Evolutionary conservation across 2,888 invertebrate genomes (phyloP), one percentile per base, ranked within the genome.

Genomic region (Laspeyria flexula): DNA sequence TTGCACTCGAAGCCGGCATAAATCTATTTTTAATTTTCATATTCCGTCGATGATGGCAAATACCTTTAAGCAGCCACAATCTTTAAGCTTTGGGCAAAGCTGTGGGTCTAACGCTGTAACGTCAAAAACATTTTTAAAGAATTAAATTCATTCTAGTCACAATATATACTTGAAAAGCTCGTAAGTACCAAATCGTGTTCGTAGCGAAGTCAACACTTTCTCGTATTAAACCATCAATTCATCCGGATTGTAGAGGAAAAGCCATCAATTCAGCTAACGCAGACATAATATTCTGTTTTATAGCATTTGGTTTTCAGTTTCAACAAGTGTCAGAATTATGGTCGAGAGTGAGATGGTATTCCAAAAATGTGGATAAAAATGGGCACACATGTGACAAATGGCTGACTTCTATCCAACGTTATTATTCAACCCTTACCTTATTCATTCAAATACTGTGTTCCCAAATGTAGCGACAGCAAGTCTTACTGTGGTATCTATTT

Each of bases 1-100:
- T 88, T 83, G 77, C 82, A 64, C 68, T 76, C 68, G 77, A 80
- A 82, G 84, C 75, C 73, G 73, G 77, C 76, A 79, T 79, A 75
- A 77, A 77, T 71, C 69, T 76, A 79, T 81, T 80, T 83, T 75
- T 64, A 73, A 78, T 73, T 65, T 69, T 62, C 18, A 56, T 42
- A 45, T 61, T 61, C 60, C 42, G 51, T 52, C 50, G 52, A 63
- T n/a, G n/a, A n/a, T 48, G 49, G 54, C 53, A 34, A 43, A 46
- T 52, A 37, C 45, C 27, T 34, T 42, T 47, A 34, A 34, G 45
- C 29, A 39, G 40, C 39, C n/a, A n/a, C n/a, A 39, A 41, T 38
- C 37, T 43, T 33, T 29, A n/a, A n/a, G n/a, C n/a, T n/a, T n/a
- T n/a, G n/a, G n/a, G n/a, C n/a, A n/a, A n/a, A n/a, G n/a, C n/a